A percentile compares a stretch with the other conserved stretches of the same genome.
These are phyloP conservation scores for Luidia sarsii DNA, from an alignment of 53 echinoderm and acorn worm genomes.

Conservation along the genomic window DNA sequence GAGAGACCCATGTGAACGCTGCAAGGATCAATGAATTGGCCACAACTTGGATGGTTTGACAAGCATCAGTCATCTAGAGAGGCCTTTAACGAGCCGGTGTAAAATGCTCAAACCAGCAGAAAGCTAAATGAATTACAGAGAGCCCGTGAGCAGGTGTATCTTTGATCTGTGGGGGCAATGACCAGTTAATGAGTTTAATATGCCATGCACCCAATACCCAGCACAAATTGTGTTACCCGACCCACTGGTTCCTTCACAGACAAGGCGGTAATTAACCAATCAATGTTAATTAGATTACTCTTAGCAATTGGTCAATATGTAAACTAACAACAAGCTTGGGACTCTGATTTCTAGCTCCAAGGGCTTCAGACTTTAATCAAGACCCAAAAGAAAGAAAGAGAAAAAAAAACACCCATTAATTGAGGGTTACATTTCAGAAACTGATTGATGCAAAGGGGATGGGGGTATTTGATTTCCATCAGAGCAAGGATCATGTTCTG, in stretches of 20 bases:
- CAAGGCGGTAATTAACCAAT: slow-evolving; percentile 37
- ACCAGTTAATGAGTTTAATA: slow-evolving; percentile 56
- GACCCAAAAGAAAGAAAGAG: too few species aligned
- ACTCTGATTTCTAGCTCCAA: neutral
- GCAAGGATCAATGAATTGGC: too few species aligned
- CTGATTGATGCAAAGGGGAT: too few species aligned
- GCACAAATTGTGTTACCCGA: slow-evolving; percentile 32
- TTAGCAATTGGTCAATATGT: slow-evolving; percentile 51
- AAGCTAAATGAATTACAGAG: slow-evolving; percentile 31
- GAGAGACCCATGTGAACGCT: too few species aligned
- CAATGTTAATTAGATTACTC: slow-evolving; percentile 45
- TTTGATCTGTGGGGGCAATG: slow-evolving; percentile 29
- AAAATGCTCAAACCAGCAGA: slow-evolving; percentile 38
- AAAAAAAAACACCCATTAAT: too few species aligned
- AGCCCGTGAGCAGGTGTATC: neutral
- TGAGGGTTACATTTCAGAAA: too few species aligned
- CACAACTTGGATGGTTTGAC: neutral
- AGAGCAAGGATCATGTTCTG: too few species aligned
- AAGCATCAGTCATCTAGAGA: slow-evolving; percentile 11
- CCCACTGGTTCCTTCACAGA: neutral
- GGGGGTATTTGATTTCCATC: too few species aligned
- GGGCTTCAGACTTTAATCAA: too few species aligned
- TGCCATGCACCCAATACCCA: slow-evolving; percentile 47
- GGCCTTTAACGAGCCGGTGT: neutral
- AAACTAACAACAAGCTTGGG: slow-evolving; percentile 22